Conservation (phyloP, 2,888 invertebrate genomes). For the Xestia ashworthii region DNA sequence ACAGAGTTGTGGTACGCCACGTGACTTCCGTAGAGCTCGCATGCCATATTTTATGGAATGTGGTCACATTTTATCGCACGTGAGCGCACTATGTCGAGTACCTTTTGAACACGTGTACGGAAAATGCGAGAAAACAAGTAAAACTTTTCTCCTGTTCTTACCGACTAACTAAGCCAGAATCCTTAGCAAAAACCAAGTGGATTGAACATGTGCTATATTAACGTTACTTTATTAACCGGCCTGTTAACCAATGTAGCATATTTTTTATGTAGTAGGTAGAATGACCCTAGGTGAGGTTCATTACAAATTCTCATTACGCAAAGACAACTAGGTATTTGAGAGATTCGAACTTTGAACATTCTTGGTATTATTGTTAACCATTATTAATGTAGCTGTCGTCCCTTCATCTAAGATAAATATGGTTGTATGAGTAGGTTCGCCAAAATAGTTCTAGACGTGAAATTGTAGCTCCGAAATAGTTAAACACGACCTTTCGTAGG, state of each 20-base stretch:
- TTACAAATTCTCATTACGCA: conserved; percentile 11
- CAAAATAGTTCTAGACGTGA: conserved; percentile 39
- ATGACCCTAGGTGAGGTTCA: not conserved
- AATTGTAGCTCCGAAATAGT: conserved; percentile 40
- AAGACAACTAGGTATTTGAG: conserved; percentile 23
- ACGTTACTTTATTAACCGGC: not conserved
- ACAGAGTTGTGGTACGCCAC: not conserved
- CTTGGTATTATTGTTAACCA: conserved; percentile 36
- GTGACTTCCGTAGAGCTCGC: not conserved
- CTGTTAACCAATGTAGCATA: not conserved
- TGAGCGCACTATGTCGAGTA: not conserved
- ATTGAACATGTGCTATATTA: not conserved
- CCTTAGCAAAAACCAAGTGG: not conserved
- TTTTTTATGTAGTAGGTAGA: not conserved
- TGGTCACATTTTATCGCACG: not conserved
- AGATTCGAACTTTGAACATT: conserved; percentile 32
- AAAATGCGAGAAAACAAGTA: not conserved
- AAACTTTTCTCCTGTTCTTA: not conserved
- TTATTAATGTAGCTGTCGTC: conserved; percentile 47
- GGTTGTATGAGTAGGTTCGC: conserved; percentile 21
- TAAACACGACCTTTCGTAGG: conserved; percentile 26
- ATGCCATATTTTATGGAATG: not conserved
- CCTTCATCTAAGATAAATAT: conserved; percentile 52
- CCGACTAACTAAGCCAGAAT: not conserved
- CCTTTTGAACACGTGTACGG: not conserved